These are phyloP conservation scores for Neomorphus geoffroyi DNA, from an alignment of 2,797 vertebrate species.

Conservation along the genomic window DNA sequence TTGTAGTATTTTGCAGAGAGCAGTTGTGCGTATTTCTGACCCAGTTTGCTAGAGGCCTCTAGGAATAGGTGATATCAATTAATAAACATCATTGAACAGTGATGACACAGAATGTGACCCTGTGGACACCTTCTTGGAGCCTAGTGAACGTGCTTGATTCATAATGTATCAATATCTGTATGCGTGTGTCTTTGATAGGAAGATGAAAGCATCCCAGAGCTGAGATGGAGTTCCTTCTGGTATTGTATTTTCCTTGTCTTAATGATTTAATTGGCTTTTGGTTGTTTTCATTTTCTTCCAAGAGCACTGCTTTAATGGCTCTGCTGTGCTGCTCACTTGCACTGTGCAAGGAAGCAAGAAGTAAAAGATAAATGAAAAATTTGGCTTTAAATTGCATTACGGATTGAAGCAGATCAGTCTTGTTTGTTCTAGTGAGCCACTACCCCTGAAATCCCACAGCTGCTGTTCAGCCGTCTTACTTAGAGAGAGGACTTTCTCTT, in stretches of 20 bases:
- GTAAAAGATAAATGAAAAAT: background rate
- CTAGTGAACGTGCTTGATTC: background rate
- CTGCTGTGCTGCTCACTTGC: background rate
- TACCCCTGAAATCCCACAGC: background rate
- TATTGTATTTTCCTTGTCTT: background rate
- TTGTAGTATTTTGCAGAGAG: background rate
- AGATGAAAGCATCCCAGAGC: background rate
- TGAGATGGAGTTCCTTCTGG: slow-evolving; percentile 1
- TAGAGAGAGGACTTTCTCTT: background rate
- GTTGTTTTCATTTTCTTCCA: slow-evolving; percentile 2
- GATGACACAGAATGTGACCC: background rate
- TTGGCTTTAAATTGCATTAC: background rate
- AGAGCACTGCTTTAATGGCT: background rate
- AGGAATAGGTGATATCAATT: background rate
- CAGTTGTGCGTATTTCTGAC: background rate
- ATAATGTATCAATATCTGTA: background rate
- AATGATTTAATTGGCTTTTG: background rate
- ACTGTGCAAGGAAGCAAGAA: background rate
- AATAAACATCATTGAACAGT: background rate
- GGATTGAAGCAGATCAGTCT: background rate
- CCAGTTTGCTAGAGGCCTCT: background rate
- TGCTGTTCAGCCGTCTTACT: background rate
- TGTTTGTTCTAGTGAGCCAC: background rate
- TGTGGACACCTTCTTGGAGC: background rate
- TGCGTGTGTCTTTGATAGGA: background rate